phyloP scores from a whole-genome alignment of 2,888 invertebrate species.

The Philereme vetulata region DNA sequence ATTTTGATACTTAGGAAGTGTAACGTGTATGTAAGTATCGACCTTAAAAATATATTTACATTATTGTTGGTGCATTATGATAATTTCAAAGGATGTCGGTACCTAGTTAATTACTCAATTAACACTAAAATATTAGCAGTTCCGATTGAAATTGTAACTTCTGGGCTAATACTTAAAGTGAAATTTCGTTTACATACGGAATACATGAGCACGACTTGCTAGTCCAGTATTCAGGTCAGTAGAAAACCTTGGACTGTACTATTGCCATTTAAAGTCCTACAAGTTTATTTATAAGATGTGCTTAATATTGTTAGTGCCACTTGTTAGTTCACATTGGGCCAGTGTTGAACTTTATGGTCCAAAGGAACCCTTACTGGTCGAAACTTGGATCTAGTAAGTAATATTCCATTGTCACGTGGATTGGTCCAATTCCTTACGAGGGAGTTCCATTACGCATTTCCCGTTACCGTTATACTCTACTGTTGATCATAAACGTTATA shows the following conservation, averaged over 20 bases:
- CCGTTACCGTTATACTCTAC: too few species aligned
- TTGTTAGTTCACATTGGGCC: conserved; percentile 3
- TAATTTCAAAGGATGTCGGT: conserved; percentile 17
- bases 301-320: conserved; percentile 23
- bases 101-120: conserved; percentile 15
- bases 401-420: background rate
- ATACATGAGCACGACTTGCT: conserved; percentile 23
- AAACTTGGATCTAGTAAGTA: background rate
- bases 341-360: conserved; percentile 13
- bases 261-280: conserved; percentile 32
- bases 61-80: conserved; percentile 7
- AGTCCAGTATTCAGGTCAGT: conserved; percentile 35
- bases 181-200: conserved; percentile 16
- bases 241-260: conserved; percentile 39
- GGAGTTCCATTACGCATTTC: background rate
- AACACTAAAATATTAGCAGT: conserved; percentile 2
- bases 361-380: conserved; percentile 12
- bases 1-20: conserved; percentile 9
- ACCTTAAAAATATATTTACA: conserved; percentile 16
- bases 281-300: conserved; percentile 32
- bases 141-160: conserved; percentile 7
- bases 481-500: too few species aligned
- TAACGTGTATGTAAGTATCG: conserved; percentile 6
- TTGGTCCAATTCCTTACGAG: background rate
- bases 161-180: conserved; percentile 11